Base-by-base conservation (phyloP, 2,113 vertebrate genomes). In the Melanotaenia duboulayi region DNA sequence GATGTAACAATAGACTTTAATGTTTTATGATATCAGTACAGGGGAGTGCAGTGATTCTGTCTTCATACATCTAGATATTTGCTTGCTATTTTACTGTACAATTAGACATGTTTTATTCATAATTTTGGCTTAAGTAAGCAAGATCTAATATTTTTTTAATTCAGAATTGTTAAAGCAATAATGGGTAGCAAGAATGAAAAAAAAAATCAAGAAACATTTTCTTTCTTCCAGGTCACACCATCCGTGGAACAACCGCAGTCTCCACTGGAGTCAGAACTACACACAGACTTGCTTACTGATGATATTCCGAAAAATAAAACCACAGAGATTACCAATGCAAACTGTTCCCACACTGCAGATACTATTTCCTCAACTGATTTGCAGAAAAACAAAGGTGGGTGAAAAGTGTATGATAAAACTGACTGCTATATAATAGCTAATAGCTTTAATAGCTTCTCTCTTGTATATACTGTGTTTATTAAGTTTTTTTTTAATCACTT, bases 361-460 rank as follows among this genome's bases (percentile, higher is more conserved):
- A 66, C 83, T 23, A 17, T 23, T 59, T 40, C 65, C 35, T 52
- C 71, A 24, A 39, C 25, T 24, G 80, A 87, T 66, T 76, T 63
- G 57, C 79, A 78, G 57, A 86, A 89, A 87, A 80, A 86, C 40
- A 84, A 88, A 89, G 90, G 91, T 91, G 75, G 32, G 90, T 86
- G 35, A 55, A 56, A 78, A 65, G 55, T 48, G 28, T 22, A 51
- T 6, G 0, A 11, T 16, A 72, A 52, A 83, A 59, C 17, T 49
- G 20, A 69, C 22, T 25, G 17, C 23, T 65, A n/a, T 56, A 66
- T 48, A 66, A 23, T 23, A 24, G 6, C 22, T 19, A 37, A 75
- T 42, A n/a, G n/a, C n/a, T n/a, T n/a, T n/a, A n/a, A n/a, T n/a
- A n/a, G n/a, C n/a, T n/a, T n/a, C n/a, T n/a, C n/a, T n/a, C n/a